These are phyloP conservation scores for Meloidogyne floridensis DNA, from an alignment of 1,140 invertebrate species.

Conservation along the genomic window DNA sequence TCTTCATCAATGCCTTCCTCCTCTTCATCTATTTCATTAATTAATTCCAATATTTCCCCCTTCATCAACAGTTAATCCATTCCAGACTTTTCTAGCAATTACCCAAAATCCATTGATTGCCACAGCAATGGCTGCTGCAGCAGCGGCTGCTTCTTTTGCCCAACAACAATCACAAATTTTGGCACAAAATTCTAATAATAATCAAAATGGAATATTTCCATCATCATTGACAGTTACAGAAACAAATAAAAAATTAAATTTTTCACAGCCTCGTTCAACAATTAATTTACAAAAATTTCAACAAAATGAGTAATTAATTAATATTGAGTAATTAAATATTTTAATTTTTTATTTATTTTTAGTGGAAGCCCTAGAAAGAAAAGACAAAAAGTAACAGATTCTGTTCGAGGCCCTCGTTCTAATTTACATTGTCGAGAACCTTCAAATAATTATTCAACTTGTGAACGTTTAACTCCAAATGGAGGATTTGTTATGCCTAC, in stretches of 20 bases:
- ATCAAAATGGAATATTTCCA: conserved; percentile 23
- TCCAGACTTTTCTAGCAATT: neutral
- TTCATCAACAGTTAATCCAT: neutral
- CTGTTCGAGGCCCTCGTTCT: conserved; percentile 55
- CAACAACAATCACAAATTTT: neutral
- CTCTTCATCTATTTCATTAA: conserved; percentile 12
- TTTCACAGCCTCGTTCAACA: neutral
- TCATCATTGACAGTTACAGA: conserved; percentile 1
- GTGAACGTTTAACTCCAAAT: conserved; percentile 55
- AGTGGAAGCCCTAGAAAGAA: conserved; percentile 50
- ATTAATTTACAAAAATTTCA: conserved; percentile 14
- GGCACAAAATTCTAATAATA: conserved; percentile 13
- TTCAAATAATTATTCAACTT: conserved; percentile 33
- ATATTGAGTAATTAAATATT: conserved; percentile 19
- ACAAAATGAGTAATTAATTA: neutral
- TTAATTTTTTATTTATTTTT: conserved; percentile 37
- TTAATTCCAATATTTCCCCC: conserved; percentile 11
- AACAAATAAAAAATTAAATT: neutral
- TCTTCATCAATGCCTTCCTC: conserved; percentile 20
- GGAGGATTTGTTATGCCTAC: conserved; percentile 26
- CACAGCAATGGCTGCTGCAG: conserved; percentile 33
- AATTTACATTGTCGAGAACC: conserved; percentile 38
- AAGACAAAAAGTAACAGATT: conserved; percentile 62
- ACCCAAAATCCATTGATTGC: conserved; percentile 14
- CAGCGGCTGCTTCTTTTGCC: conserved; percentile 17